These are phyloP conservation scores for Sarcoramphus papa DNA, from an alignment of 2,797 vertebrate genomes.

Conservation along the genomic window DNA sequence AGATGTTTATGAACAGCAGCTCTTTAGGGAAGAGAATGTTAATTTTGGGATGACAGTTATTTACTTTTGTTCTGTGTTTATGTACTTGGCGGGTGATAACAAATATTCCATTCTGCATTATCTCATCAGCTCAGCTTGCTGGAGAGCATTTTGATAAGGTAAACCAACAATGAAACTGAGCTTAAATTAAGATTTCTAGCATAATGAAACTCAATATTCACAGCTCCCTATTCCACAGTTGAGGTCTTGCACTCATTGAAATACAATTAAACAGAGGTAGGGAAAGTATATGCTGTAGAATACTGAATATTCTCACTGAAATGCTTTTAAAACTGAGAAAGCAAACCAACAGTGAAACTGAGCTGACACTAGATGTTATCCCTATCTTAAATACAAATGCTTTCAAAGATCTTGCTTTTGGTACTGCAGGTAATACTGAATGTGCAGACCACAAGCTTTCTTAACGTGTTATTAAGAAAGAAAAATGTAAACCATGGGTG, in stretches of 20 bases:
- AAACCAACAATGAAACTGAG: constrained; percentile 37
- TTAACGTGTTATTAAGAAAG: not conserved
- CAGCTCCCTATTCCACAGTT: not conserved
- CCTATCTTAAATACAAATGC: not conserved
- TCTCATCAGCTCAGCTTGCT: constrained; percentile 55
- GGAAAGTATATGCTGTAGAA: not conserved
- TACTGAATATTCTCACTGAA: not conserved
- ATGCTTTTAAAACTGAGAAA: not conserved
- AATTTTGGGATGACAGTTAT: constrained; percentile 45
- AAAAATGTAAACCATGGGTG: not conserved
- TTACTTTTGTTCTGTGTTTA: constrained; percentile 45
- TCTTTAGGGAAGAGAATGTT: constrained; percentile 46
- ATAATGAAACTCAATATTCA: constrained; percentile 3
- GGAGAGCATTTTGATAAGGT: constrained; percentile 31
- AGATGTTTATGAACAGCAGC: constrained; percentile 33
- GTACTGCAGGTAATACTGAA: not conserved
- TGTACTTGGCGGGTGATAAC: not conserved
- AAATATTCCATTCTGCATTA: constrained; percentile 47
- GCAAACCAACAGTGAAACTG: not conserved
- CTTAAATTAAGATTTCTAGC: constrained; percentile 52
- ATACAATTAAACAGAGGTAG: not conserved
- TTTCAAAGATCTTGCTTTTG: not conserved
- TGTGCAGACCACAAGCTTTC: not conserved
- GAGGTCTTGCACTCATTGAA: not conserved
- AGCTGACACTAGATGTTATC: not conserved